A percentile compares a stretch with the other conserved stretches of the same genome.
Evolutionary conservation across 2,113 vertebrate genomes (phyloP).

Genomic region (Sinocyclocheilus anophthalmus): DNA sequence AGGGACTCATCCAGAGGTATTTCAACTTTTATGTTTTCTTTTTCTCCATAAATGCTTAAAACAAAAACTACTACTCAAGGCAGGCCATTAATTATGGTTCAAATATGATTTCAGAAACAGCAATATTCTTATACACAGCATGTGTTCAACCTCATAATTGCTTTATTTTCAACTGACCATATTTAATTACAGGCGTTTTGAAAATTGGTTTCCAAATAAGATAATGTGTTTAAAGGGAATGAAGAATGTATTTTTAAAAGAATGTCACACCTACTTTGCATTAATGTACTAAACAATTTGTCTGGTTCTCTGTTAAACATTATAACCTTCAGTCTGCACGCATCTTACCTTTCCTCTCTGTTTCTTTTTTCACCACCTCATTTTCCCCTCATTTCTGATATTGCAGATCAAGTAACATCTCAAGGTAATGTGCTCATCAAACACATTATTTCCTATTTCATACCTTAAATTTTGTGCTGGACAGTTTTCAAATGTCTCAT

Average conservation of each 20-base stretch:
- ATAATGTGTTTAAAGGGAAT: not conserved
- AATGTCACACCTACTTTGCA: not conserved
- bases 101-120: not conserved
- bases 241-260: not conserved
- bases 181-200: not conserved
- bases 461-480: not conserved
- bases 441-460: not conserved
- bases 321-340: not conserved
- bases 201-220: not conserved
- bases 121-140: not conserved
- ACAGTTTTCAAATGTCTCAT: not conserved
- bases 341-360: not conserved
- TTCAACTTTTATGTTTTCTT: conserved; percentile 17
- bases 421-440: conserved; percentile 56
- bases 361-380: not conserved
- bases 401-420: conserved; percentile 64
- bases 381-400: conserved; percentile 1
- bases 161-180: not conserved
- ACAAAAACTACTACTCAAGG: too few relatives aligned
- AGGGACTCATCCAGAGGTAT: conserved; percentile 75
- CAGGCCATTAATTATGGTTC: not conserved
- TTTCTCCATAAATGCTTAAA: not conserved
- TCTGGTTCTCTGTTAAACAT: not conserved
- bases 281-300: not conserved
- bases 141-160: not conserved